Conservation (phyloP, 2,113 vertebrate genomes). For the Lontra canadensis region DNA sequence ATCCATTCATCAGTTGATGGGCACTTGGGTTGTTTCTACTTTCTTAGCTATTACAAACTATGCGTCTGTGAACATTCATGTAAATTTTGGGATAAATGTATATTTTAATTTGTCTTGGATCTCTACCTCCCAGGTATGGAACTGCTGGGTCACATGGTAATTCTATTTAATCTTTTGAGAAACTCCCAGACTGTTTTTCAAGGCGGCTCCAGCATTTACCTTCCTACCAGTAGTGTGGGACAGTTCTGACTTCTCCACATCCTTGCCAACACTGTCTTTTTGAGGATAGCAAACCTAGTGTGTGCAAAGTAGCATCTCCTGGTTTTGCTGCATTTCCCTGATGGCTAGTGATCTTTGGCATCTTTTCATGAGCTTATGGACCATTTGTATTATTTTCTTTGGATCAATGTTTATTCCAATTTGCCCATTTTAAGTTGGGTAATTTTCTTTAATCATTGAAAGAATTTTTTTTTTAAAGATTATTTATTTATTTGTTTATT, state of each 20-base stretch:
- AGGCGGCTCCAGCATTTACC: background rate
- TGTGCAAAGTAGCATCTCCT: background rate
- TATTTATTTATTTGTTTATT: too few relatives aligned
- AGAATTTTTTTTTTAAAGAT: background rate
- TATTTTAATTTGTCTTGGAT: background rate
- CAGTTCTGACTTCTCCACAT: background rate
- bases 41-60: background rate
- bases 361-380: background rate
- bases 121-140: background rate
- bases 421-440: background rate
- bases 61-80: background rate
- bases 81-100: background rate
- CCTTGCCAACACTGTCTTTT: background rate
- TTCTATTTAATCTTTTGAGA: background rate
- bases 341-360: background rate
- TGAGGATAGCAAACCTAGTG: background rate
- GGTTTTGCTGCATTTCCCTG: background rate
- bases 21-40: background rate
- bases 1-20: background rate
- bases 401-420: background rate
- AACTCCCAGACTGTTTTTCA: background rate
- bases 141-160: background rate
- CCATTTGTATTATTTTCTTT: background rate
- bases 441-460: background rate
- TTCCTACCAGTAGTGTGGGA: background rate